Evolutionary conservation across 2,797 vertebrate genomes (phyloP).

Genomic region (Myoxocephalus aenaeus): DNA sequence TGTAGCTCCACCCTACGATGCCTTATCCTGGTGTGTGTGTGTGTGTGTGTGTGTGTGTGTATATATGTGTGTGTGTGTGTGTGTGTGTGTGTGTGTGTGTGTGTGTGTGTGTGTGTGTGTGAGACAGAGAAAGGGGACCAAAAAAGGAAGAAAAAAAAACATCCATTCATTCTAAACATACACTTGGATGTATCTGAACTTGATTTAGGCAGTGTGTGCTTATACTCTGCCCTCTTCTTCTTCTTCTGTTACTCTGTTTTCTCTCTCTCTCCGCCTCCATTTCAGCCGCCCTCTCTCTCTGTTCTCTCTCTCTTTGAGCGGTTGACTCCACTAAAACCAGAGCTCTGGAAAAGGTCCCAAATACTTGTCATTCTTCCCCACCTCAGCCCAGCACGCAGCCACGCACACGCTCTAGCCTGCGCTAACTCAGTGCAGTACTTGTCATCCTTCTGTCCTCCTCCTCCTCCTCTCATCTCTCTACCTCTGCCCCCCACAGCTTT

Average conservation of each 20-base stretch:
- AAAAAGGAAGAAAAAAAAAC: constrained; percentile 45
- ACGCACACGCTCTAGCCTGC: constrained; percentile 38
- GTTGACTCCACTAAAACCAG: constrained; percentile 73
- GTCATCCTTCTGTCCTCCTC: constrained; percentile 36
- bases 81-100: no score
- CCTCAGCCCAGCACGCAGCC: constrained; percentile 63
- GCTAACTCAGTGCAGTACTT: constrained; percentile 35
- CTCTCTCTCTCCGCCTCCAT: constrained; percentile 17
- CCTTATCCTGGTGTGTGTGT: constrained; percentile 58
- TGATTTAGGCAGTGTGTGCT: not conserved
- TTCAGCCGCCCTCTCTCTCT: constrained; percentile 40
- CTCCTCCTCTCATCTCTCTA: constrained; percentile 23
- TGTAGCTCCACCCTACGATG: constrained; percentile 74
- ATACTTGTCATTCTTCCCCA: constrained; percentile 85
- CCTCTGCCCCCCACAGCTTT: constrained; percentile 40
- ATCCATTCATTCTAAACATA: constrained; percentile 40
- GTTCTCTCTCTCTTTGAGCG: constrained; percentile 43
- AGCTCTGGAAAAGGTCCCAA: constrained; percentile 83
- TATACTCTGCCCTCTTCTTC: not conserved
- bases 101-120: constrained; percentile 17
- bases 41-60: not conserved
- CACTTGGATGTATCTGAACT: constrained; percentile 7
- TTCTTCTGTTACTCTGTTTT: constrained; percentile 6
- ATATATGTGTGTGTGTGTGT: no score
- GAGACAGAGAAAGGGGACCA: constrained; percentile 39